Evolutionary conservation across 2,888 invertebrate genomes (phyloP), one percentile per base, ranked within the genome.

Genomic region (Xanthia togata): DNA sequence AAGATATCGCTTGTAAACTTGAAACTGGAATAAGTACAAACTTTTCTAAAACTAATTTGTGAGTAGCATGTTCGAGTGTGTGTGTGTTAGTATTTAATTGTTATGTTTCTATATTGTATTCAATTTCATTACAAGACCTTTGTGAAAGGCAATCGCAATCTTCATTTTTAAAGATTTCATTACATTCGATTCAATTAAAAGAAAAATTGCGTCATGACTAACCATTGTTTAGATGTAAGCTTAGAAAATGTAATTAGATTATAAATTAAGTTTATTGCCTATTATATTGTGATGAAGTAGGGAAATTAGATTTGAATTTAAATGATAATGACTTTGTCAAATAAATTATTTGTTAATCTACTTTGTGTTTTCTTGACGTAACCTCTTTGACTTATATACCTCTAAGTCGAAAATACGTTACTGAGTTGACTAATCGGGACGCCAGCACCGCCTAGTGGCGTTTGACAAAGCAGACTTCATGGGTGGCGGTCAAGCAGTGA

Each of bases 261-360:
- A 26, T 60, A 69, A 41, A 0, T 65, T 62, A 60, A 64, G 75
- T 57, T 44, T 60, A 68, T 35, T 67, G 47, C 55, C n/a, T 57
- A 57, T 44, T 73, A 41, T n/a, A n/a, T 57, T 70, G 67, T 82
- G 50, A 82, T 67, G 31, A 82, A 62, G 41, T 81, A 77, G 70
- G 70, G 50, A 81, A 81, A 83, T 83, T 17, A 73, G 79, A 82
- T 74, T 78, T 83, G 70, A 81, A 70, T 62, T 59, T 26, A 4
- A 47, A 77, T 70, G 59, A 53, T 59, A 26, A 70, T 12, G 70
- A 57, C 20, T 55, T 17, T 60, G n/a, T 70, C 20, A 57, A 80
- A 67, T 82, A 81, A 81, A 76, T 82, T 65, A 82, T 80, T 80
- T 82, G 55, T 65, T n/a, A 53, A 35, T 8, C 4, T n/a, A 44